phyloP scores from a whole-genome alignment of 2,113 vertebrate species.

The Heliornis fulica region DNA sequence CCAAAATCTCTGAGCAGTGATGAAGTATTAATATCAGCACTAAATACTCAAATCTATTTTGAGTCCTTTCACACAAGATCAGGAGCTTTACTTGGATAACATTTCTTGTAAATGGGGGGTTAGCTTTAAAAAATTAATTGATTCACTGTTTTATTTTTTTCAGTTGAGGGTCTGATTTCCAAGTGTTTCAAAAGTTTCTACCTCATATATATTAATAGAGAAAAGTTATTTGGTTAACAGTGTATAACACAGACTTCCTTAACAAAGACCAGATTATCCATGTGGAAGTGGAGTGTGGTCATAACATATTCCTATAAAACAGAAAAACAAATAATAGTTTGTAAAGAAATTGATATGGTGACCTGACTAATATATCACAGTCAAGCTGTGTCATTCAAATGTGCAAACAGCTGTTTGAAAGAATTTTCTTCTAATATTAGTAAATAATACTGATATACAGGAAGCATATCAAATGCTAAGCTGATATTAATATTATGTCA shows the following conservation, averaged over 20 bases:
- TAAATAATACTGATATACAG: not conserved
- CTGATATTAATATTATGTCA: not conserved
- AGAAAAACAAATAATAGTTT: not conserved
- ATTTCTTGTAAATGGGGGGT: not conserved
- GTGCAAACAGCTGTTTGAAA: not conserved
- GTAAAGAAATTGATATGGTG: not conserved
- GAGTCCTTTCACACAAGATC: not conserved
- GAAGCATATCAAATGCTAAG: too few species aligned
- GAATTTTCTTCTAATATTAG: not conserved
- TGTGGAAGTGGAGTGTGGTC: not conserved
- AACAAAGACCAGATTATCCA: not conserved
- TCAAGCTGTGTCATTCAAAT: not conserved
- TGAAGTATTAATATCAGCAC: not conserved
- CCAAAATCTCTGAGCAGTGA: not conserved
- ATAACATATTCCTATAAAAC: not conserved
- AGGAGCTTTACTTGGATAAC: not conserved
- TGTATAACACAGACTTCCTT: not conserved
- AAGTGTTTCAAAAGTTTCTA: not conserved
- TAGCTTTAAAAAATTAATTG: not conserved
- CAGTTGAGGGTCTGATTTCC: not conserved
- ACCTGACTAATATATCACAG: not conserved
- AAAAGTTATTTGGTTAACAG: not conserved
- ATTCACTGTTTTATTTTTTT: not conserved
- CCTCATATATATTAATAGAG: not conserved
- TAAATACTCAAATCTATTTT: not conserved